phyloP scores from a whole-genome alignment of 2,113 vertebrate genomes.

The Reinhardtius hippoglossoides region DNA sequence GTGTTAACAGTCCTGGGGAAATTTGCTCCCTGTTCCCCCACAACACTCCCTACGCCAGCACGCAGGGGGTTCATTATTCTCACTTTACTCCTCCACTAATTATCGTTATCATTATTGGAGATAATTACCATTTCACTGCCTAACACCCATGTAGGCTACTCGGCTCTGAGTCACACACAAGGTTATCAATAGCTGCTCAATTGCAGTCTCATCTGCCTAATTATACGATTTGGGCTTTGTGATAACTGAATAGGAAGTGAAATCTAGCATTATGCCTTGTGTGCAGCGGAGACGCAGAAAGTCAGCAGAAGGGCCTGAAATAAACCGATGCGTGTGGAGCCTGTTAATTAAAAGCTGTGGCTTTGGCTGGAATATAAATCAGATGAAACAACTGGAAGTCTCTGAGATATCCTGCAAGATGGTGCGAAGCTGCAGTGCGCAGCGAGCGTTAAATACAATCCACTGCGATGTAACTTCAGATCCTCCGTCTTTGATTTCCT shows the following conservation, averaged over 20 bases:
- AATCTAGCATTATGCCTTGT: constrained; percentile 64
- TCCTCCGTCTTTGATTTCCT: constrained; percentile 32
- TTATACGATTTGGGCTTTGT: constrained; percentile 78
- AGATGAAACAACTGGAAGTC: constrained; percentile 56
- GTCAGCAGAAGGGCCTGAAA: constrained; percentile 61
- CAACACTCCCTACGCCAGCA: constrained; percentile 54
- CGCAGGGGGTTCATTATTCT: constrained; percentile 77
- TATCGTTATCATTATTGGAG: constrained; percentile 77
- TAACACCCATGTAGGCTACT: constrained; percentile 69
- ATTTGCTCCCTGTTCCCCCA: constrained; percentile 53
- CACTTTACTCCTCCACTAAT: constrained; percentile 76
- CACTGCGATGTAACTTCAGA: constrained; percentile 15
- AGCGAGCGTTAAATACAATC: constrained; percentile 14
- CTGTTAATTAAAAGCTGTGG: constrained; percentile 74
- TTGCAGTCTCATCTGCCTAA: constrained; percentile 76
- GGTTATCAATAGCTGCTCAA: constrained; percentile 79
- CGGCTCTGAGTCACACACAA: constrained; percentile 62
- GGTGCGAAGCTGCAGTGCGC: not conserved
- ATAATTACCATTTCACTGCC: constrained; percentile 79
- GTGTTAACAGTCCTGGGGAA: constrained; percentile 47
- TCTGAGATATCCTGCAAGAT: constrained; percentile 40
- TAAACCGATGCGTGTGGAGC: constrained; percentile 60
- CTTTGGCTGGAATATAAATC: constrained; percentile 64
- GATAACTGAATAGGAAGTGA: constrained; percentile 72
- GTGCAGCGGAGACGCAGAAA: constrained; percentile 43